Evolutionary conservation across 2,113 vertebrate genomes (phyloP), one percentile per base, ranked within the genome.

Genomic region (Myotis brandtii): DNA sequence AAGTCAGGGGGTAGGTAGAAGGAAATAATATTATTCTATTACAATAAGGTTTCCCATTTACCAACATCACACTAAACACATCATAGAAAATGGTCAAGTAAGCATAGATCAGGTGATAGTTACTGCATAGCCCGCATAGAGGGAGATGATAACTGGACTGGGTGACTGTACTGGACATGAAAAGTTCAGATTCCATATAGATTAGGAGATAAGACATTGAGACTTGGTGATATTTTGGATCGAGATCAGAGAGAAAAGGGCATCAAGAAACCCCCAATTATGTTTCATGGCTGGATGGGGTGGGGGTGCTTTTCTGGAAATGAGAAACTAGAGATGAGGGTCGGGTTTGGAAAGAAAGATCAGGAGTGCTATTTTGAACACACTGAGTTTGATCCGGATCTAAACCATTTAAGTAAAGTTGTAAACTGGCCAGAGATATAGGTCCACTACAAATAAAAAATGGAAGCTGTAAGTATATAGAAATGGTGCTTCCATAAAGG

Each of bases 91-190:
- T 6, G n/a, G 25, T n/a, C 12, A 23, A 5, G 0, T 32, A 21
- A 87, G 14, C 6, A 5, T 21, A 32, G 40, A 5, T 21, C 11
- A 11, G 6, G 32, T 30, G 52, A 11, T 11, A 34, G 23, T 4
- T 27, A 17, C 9, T 50, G 1, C 9, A 4, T 1, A 16, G 8
- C 30, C 21, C 52, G 5, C 2, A 10, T 9, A 16, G 17, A 27
- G 43, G 17, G 16, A 52, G 66, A 48, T 2, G 9, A 1, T 17
- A 13, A 8, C 25, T 5, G 32, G 30, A 8, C 12, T 6, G 2
- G 2, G 6, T 8, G 30, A 21, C 20, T 34, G 6, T 16, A 21
- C 8, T 37, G 30, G 1, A n/a, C 11, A 1, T 6, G 66, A 21
- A n/a, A 23, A 10, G 25, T 8, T 34, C 43, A 83, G 25, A 40